phyloP scores from a whole-genome alignment of 2,888 invertebrate species.

The Ectemnius lituratus region DNA sequence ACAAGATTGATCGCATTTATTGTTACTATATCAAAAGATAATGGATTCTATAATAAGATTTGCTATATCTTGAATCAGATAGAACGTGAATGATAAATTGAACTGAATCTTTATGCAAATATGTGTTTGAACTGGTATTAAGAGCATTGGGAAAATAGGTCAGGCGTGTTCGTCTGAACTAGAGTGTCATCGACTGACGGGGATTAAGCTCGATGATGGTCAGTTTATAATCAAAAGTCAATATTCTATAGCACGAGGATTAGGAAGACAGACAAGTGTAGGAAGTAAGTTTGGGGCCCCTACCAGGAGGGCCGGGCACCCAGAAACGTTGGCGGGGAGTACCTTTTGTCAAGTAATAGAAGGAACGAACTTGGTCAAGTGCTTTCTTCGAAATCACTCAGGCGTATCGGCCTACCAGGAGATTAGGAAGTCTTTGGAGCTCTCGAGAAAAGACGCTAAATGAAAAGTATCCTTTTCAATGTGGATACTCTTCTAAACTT shows the following conservation, averaged over 20 bases:
- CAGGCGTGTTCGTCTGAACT: not conserved
- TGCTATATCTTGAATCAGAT: not conserved
- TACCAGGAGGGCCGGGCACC: constrained; percentile 9
- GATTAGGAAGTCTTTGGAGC: constrained; percentile 50
- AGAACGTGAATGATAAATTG: not conserved
- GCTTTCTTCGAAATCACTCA: constrained; percentile 62
- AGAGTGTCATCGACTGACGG: not conserved
- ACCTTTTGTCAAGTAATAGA: not conserved
- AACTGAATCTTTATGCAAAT: not conserved
- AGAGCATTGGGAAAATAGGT: not conserved
- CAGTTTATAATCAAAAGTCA: constrained; percentile 54
- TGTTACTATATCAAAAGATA: too few relatives aligned
- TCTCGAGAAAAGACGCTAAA: constrained; percentile 34
- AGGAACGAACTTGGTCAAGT: constrained; percentile 6
- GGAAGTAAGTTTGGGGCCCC: constrained; percentile 33
- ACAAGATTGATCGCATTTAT: too few relatives aligned
- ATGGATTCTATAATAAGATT: too few relatives aligned
- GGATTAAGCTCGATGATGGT: constrained; percentile 42
- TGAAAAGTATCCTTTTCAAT: not conserved
- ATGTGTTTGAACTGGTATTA: not conserved
- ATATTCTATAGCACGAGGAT: constrained; percentile 48
- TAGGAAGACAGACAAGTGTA: constrained; percentile 43
- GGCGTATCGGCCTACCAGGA: constrained; percentile 59
- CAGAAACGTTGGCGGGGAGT: constrained; percentile 26
- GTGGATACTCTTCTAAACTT: too few relatives aligned